Base-by-base conservation (phyloP, 1,140 invertebrate genomes). In the Trachymyrmex cornetzi region DNA sequence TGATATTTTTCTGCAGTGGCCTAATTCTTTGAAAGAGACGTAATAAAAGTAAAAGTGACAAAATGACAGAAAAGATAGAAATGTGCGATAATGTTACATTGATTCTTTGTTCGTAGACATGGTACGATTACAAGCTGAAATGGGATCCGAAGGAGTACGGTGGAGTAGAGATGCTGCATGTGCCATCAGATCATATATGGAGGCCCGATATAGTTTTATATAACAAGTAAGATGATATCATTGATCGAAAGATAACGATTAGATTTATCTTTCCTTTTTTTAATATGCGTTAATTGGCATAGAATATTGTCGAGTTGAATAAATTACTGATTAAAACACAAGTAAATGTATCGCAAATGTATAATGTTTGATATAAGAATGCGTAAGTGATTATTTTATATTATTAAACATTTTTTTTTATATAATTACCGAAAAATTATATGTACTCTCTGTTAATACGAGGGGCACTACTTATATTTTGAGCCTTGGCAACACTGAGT, bases 71-170 rank as follows among this genome's bases (percentile, higher is more conserved):
- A 34, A 34, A 19, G 14, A n/a, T 44, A 38, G 5, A 14, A 16
- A 44, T 22, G 1, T n/a, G 14, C 50, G 16, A 7, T 77, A 64
- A 30, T 1, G 19, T 44, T 22, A 61, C 24, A 7, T 27, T 27
- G 19, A 50, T 19, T 14, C 24, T 91, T 79, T 89, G 88, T 87
- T 97, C 96, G 57, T 95, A 99, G 97, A 98, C 98, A 86, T 99
- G 99, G 99, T 98, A 98, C 94, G 99, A 99, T 96, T 99, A 99
- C 96, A 99, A 99, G 94, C 96, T 99, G 66, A 97, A 97, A 90
- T 99, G 99, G 99, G 98, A 99, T 95, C 99, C 99, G 38, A 97
- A 97, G 90, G 98, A 99, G 93, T 99, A 99, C 94, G 99, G 98
- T 57, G 99, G 98, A 3, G 98, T 99, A 16, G 97, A 98, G 91